Evolutionary conservation across 2,888 invertebrate genomes (phyloP).

Genomic region (Eilema griseolum): DNA sequence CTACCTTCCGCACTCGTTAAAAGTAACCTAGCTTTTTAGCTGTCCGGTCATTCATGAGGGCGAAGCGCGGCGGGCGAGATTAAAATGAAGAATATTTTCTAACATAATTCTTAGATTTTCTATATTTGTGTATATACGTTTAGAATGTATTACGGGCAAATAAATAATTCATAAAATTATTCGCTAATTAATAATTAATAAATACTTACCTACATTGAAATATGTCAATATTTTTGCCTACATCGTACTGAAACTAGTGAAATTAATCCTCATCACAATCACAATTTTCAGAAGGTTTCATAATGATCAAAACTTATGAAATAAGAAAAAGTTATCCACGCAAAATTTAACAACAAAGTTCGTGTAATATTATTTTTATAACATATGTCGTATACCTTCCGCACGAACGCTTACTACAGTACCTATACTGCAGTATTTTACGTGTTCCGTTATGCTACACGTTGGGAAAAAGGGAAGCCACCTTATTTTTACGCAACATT

Average conservation of each 20-base stretch:
- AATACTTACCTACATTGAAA: too few relatives aligned
- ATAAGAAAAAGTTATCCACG: not conserved
- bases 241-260: too few relatives aligned
- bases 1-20: conserved; percentile 69
- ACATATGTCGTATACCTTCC: not conserved
- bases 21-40: conserved; percentile 51
- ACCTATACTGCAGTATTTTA: not conserved
- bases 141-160: too few relatives aligned
- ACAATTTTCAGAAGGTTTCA: too few relatives aligned
- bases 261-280: too few relatives aligned
- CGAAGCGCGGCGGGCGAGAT: not conserved
- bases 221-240: too few relatives aligned
- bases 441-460: not conserved
- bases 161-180: too few relatives aligned
- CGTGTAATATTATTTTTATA: not conserved
- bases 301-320: too few relatives aligned
- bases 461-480: not conserved
- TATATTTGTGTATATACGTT: not conserved
- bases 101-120: not conserved
- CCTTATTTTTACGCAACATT: not conserved
- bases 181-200: too few relatives aligned
- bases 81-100: conserved; percentile 9
- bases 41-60: conserved; percentile 4
- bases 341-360: not conserved
- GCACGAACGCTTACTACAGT: not conserved